Evolutionary conservation across 1,140 invertebrate genomes (phyloP), one percentile per base, ranked within the genome.

Genomic region (Aphelenchoides besseyi): DNA sequence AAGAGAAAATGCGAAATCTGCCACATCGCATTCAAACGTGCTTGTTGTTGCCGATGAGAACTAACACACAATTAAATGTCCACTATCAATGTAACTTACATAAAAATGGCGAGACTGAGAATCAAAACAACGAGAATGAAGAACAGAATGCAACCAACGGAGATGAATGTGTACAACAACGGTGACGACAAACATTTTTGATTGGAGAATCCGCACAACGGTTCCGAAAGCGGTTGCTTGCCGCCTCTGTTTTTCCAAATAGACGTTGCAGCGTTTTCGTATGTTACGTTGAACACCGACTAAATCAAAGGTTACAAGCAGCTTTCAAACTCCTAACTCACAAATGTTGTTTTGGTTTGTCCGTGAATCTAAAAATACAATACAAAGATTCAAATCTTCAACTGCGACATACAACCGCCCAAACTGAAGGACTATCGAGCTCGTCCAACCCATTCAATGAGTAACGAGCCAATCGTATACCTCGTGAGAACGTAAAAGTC

Each of bases 161-260:
- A 2, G 12, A 66, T 41, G 12, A 66, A 12, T 2, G 30, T 37
- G 63, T 66, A 66, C 0, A 37, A 23, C 32, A 18, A 32, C 18
- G 63, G 32, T 18, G 36, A 26, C 63, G 63, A 12, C 9, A 69
- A 57, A 36, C 74, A 75, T 36, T 71, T 33, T 29, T 79, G 61
- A 26, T 59, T 59, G n/a, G 32, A 18, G 35, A 62, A 75, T 23
- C 74, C 73, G 59, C 73, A 74, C 2, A 16, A 1, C 0, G 73
- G 73, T 26, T 68, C 36, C 1, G 76, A 36, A 3, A 61, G 33
- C 2, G 73, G 73, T 8, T 18, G n/a, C 28, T 8, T 36, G 28
- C 73, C 73, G 23, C n/a, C 54, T 5, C 73, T 76, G 28, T n/a
- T 53, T 26, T 76, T 61, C 73, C 73, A 74, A 72, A 74, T 74